phyloP scores from a whole-genome alignment of 2,113 vertebrate species.

The Orycteropus afer region DNA sequence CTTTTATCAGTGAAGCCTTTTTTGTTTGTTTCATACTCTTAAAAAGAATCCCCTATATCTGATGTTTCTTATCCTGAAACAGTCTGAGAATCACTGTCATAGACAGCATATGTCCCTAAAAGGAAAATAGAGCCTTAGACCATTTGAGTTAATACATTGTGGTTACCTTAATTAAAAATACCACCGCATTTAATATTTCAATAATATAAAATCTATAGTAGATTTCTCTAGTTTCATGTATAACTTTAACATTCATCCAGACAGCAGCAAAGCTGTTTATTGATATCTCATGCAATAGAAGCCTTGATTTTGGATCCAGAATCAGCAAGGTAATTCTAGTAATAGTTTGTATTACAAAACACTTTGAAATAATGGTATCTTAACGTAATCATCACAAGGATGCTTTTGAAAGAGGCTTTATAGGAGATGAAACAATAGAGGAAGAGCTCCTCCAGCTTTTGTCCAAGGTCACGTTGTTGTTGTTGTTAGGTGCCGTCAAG shows the following conservation, averaged over 20 bases:
- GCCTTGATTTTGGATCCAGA: slow-evolving; percentile 97
- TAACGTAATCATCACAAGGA: background rate
- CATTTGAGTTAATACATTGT: background rate
- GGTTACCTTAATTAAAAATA: background rate
- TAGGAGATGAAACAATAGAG: background rate
- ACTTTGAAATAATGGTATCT: background rate
- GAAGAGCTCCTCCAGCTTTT: background rate
- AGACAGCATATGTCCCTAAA: background rate
- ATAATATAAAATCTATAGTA: background rate
- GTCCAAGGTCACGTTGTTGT: background rate
- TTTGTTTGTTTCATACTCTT: background rate
- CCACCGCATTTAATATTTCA: background rate
- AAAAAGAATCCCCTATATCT: background rate
- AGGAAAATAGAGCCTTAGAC: background rate
- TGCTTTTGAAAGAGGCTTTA: background rate
- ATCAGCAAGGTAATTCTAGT: slow-evolving; percentile 90
- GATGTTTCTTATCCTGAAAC: background rate
- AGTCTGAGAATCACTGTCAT: background rate
- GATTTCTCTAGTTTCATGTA: background rate
- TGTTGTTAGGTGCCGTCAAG: too few species aligned
- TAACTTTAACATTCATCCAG: slow-evolving; percentile 84
- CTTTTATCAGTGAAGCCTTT: background rate
- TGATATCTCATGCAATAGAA: slow-evolving; percentile 96
- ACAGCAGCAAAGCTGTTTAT: slow-evolving; percentile 97
- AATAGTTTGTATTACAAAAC: background rate